phyloP scores from a whole-genome alignment of 2,113 vertebrate species.

The Vombatus ursinus region DNA sequence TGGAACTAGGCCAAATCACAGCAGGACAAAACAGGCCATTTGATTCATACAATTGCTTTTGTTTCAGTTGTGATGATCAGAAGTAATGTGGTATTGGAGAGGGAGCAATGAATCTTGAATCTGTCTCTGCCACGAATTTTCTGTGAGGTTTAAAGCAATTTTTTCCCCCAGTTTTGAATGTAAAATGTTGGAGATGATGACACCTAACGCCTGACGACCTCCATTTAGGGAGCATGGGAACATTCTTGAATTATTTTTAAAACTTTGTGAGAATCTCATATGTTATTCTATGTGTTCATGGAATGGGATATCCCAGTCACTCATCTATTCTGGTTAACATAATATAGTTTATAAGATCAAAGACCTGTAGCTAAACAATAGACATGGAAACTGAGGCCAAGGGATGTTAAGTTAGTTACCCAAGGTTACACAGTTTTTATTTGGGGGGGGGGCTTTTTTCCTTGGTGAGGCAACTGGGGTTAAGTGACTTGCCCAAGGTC shows the following conservation, averaged over 20 bases:
- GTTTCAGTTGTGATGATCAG: neutral
- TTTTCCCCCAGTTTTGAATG: neutral
- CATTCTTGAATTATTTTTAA: neutral
- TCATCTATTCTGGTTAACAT: conserved; percentile 15
- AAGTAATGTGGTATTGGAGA: neutral
- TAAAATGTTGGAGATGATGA: neutral
- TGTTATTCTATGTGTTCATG: conserved; percentile 2
- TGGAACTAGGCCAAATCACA: neutral
- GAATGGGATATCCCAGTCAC: neutral
- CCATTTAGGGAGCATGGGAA: neutral
- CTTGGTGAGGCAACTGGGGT: too few species aligned
- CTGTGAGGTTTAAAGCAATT: neutral
- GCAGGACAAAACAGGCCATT: neutral
- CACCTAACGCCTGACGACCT: neutral
- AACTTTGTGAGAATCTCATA: neutral
- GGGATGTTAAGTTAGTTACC: neutral
- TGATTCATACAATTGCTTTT: neutral
- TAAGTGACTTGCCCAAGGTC: too few species aligned
- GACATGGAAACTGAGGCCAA: neutral
- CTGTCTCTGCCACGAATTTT: neutral
- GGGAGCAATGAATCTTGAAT: neutral
- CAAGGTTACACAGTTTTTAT: neutral
- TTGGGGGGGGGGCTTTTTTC: too few species aligned
- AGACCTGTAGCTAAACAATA: neutral
- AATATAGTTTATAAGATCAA: neutral